phyloP scores from a whole-genome alignment of 2,113 vertebrate species.

The Neoarius graeffei region DNA sequence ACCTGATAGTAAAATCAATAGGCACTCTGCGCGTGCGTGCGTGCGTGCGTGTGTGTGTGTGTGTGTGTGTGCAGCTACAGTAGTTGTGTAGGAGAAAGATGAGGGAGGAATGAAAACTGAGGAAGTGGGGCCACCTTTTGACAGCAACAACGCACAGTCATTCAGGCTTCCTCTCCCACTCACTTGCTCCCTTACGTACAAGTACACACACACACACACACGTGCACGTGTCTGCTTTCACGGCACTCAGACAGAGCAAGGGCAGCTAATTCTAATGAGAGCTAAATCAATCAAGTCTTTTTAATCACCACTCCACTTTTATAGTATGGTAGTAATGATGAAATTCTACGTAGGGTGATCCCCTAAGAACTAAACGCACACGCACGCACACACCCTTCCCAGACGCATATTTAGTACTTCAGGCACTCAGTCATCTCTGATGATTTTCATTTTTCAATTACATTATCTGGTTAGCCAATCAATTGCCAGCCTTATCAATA shows the following conservation, averaged over 20 bases:
- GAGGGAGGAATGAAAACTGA: constrained; percentile 71
- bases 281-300: constrained; percentile 81
- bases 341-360: constrained; percentile 75
- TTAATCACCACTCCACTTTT: constrained; percentile 81
- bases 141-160: constrained; percentile 72
- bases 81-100: constrained; percentile 31
- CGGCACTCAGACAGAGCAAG: constrained; percentile 66
- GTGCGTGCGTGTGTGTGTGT: constrained; percentile 39
- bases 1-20: constrained; percentile 80
- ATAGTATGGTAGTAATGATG: constrained; percentile 80
- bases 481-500: constrained; percentile 79
- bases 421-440: constrained; percentile 66
- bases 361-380: constrained; percentile 67
- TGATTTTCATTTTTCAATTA: constrained; percentile 84
- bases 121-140: constrained; percentile 82
- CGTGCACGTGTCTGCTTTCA: constrained; percentile 32
- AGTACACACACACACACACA: constrained; percentile 11
- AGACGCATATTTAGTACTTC: constrained; percentile 56
- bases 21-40: constrained; percentile 47
- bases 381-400: constrained; percentile 31
- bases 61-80: constrained; percentile 37
- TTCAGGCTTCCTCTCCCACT: constrained; percentile 36
- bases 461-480: constrained; percentile 83
- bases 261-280: constrained; percentile 78
- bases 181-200: constrained; percentile 10